Percentiles rank a stretch among this genome's conserved stretches.
Evolutionary conservation across 2,113 vertebrate species (phyloP).

Genomic region (Pseudopipra pipra): DNA sequence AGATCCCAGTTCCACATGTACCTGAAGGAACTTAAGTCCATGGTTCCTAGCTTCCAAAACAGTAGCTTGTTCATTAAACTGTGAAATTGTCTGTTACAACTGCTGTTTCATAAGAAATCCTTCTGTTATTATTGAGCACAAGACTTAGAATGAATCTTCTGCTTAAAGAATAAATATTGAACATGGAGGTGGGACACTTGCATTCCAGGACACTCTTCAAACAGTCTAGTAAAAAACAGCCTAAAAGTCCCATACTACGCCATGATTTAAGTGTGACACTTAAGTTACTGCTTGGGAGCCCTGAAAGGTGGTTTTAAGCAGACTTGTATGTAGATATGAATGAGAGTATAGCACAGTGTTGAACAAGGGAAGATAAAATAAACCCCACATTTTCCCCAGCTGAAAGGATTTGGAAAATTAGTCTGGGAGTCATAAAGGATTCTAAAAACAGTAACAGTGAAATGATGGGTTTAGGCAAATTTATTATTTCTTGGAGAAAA

Average conservation of each 20-base stretch:
- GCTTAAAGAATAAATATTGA: background rate
- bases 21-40: background rate
- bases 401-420: background rate
- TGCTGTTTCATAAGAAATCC: background rate
- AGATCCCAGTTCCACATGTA: background rate
- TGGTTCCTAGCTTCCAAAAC: background rate
- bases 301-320: background rate
- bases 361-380: background rate
- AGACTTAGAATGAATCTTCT: background rate
- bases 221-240: background rate
- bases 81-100: background rate
- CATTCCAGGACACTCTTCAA: background rate
- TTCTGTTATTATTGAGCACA: background rate
- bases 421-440: background rate
- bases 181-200: background rate
- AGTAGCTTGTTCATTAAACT: background rate
- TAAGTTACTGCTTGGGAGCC: background rate
- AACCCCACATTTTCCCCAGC: background rate
- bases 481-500: background rate
- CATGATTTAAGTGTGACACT: background rate
- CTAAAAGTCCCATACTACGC: background rate
- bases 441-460: background rate
- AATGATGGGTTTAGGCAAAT: background rate
- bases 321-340: background rate
- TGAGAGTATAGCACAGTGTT: background rate